Base-by-base conservation (phyloP, 2,888 invertebrate species). In the Scrobipalpa atriplicella region DNA sequence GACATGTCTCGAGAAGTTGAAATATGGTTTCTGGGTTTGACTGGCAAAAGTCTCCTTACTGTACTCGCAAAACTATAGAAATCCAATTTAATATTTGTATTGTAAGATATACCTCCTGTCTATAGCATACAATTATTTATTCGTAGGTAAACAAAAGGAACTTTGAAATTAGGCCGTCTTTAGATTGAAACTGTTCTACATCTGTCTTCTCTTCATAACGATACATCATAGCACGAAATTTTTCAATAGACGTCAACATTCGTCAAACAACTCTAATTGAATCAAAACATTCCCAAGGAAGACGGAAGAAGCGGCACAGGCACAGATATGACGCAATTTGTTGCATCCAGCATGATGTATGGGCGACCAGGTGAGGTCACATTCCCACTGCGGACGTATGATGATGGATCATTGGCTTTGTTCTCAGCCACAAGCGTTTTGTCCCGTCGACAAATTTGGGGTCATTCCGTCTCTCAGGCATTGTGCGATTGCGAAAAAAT, bases 381-480 rank as follows among this genome's bases (percentile, higher is more conserved):
- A 81, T 86, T 85, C 89, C 79, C 89, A 84, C 82, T 80, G 75
- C 80, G 83, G 89, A 85, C 90, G 86, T 81, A 89, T 90, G 87
- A 78, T 92, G 92, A 92, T 91, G 91, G 91, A 92, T 92, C 90
- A 89, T 86, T 73, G 71, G 71, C 72, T 73, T 90, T 92, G 91
- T 91, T 90, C 87, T 86, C 75, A 70, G 74, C 73, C 72, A 74
- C 54, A 56, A 75, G 72, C 80, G 79, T 79, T 82, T 86, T 86
- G 85, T 88, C 76, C 79, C 84, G 78, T 68, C 80, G 90, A 91
- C 90, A 91, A 90, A 92, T 92, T 90, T 86, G 81, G 88, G 89
- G 85, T 86, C 87, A 90, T 80, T 82, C 70, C 69, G 74, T 78
- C 79, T 82, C 83, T 82, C 64, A 41, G 68, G 71, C 66, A 77